Conservation (phyloP, 2,797 vertebrate genomes). For the Nannoperca australis region DNA sequence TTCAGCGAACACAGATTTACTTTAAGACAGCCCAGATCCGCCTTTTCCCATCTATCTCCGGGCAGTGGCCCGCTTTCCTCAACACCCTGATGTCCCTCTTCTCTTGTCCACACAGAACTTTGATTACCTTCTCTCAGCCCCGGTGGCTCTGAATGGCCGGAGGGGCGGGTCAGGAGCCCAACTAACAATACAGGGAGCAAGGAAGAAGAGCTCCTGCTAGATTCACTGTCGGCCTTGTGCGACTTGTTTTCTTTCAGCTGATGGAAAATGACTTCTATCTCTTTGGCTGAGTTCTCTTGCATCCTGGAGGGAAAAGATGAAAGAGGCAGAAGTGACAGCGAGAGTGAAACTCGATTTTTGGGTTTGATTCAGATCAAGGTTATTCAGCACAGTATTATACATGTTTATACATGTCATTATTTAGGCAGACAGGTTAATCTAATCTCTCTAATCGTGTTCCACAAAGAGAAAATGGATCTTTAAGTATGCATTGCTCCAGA, state of each 20-base stretch:
- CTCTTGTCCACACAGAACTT: constrained; percentile 45
- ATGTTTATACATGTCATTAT: not conserved
- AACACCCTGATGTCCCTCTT: constrained; percentile 25
- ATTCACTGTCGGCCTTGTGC: constrained; percentile 48
- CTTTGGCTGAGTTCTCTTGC: constrained; percentile 51
- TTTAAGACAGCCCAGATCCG: constrained; percentile 56
- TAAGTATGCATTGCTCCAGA: no score
- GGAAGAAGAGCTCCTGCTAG: constrained; percentile 36
- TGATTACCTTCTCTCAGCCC: constrained; percentile 71
- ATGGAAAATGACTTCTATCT: constrained; percentile 63
- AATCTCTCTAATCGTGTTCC: not conserved
- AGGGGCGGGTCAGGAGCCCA: constrained; percentile 52
- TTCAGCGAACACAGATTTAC: constrained; percentile 66
- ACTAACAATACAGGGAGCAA: constrained; percentile 44
- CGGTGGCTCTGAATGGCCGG: constrained; percentile 59
- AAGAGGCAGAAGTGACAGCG: constrained; percentile 26
- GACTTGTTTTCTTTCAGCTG: constrained; percentile 60
- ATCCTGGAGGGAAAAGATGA: constrained; percentile 43
- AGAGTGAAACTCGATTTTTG: constrained; percentile 39
- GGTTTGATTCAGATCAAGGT: constrained; percentile 24
- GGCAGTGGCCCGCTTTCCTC: constrained; percentile 37
- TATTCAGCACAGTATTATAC: not conserved
- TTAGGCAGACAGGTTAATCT: constrained; percentile 7
- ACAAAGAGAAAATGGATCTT: not conserved
- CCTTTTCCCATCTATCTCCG: constrained; percentile 53